phyloP scores from a whole-genome alignment of 2,797 vertebrate genomes.

The Smutsia gigantea region DNA sequence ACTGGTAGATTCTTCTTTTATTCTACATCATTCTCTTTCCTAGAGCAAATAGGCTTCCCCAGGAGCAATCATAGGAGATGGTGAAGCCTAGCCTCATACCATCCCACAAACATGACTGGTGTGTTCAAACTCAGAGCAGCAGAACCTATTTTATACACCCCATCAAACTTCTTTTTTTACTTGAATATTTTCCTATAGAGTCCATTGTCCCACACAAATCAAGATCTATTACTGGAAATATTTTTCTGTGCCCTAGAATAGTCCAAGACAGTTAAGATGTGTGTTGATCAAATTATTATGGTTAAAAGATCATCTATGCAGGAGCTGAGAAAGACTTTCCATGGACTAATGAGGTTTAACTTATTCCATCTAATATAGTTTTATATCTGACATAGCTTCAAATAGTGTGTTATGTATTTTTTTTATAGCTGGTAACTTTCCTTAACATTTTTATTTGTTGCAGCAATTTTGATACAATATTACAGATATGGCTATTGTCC shows the following conservation, averaged over 20 bases:
- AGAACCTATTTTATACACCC: not conserved
- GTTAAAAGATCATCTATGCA: not conserved
- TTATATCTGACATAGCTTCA: not conserved
- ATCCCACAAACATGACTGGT: not conserved
- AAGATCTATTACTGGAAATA: not conserved
- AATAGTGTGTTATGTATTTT: not conserved
- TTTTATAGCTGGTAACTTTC: not conserved
- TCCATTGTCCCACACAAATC: not conserved
- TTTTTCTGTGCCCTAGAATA: not conserved
- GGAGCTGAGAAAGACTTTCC: not conserved
- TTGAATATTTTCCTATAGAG: not conserved
- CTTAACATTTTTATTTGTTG: not conserved
- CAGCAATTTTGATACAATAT: not conserved
- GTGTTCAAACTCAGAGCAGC: not conserved
- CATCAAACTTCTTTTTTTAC: not conserved
- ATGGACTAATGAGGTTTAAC: not conserved
- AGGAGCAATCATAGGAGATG: not conserved
- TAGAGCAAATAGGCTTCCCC: not conserved
- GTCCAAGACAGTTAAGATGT: not conserved
- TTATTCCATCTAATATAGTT: not conserved
- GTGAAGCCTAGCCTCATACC: not conserved
- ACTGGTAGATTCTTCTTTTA: not conserved
- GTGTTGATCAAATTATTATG: conserved; percentile 18
- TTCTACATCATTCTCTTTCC: not conserved
- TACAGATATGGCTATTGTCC: not conserved